Conservation (phyloP, 2,113 vertebrate genomes). For the Cairina moschata region DNA sequence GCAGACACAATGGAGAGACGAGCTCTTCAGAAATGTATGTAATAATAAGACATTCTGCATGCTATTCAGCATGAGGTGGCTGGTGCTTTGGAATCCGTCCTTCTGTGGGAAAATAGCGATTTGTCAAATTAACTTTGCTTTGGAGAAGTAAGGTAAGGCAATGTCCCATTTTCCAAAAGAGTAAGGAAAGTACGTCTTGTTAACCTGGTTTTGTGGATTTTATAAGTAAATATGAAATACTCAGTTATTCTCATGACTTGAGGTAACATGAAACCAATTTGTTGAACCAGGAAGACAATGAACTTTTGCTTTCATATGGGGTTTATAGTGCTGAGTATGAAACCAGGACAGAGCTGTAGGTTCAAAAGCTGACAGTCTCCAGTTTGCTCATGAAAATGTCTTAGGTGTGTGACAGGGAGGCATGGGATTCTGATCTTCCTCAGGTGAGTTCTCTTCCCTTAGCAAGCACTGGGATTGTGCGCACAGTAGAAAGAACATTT, state of each 20-base stretch:
- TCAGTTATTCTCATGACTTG: neutral
- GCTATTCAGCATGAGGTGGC: neutral
- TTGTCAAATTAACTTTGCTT: neutral
- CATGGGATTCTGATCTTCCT: neutral
- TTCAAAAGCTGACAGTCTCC: neutral
- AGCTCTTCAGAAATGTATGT: neutral
- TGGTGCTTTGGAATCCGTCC: neutral
- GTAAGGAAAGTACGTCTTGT: neutral
- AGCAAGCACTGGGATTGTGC: neutral
- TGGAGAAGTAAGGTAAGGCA: neutral
- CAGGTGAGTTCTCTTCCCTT: neutral
- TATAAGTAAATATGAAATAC: neutral
- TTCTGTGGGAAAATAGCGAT: neutral
- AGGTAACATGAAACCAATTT: neutral
- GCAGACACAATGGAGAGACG: neutral
- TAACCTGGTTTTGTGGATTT: neutral
- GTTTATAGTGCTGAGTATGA: neutral
- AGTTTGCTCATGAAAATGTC: neutral
- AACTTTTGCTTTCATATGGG: neutral
- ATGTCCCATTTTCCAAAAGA: neutral
- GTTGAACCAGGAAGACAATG: neutral
- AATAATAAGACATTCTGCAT: neutral
- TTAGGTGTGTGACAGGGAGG: neutral
- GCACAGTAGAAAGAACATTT: neutral
- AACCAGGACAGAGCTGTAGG: neutral